A percentile compares a stretch with the other conserved stretches of the same genome.
These are phyloP conservation scores for Ametastegia equiseti DNA, from an alignment of 2,888 invertebrate genomes.

Conservation along the genomic window DNA sequence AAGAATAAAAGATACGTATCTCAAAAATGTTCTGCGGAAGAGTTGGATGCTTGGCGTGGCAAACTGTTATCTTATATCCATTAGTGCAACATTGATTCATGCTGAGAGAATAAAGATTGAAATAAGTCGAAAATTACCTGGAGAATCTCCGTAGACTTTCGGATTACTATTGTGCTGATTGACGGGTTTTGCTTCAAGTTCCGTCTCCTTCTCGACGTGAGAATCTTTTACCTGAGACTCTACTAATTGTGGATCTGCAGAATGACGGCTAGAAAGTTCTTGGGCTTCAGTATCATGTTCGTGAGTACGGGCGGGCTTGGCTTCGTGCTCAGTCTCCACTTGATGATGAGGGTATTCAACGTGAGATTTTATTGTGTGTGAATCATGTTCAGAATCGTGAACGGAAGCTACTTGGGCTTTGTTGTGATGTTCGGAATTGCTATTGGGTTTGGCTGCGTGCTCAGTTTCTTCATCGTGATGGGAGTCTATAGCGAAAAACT, in stretches of 20 bases:
- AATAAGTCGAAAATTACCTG: constrained; percentile 3
- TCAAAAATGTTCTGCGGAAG: background rate
- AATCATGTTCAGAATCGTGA: background rate
- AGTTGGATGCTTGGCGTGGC: background rate
- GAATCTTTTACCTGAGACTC: background rate
- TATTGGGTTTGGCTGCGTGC: background rate
- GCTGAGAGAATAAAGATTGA: background rate
- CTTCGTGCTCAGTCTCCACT: background rate
- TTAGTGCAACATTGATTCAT: background rate
- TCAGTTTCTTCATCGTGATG: background rate
- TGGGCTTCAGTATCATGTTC: background rate
- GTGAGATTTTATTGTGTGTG: background rate
- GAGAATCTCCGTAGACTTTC: background rate
- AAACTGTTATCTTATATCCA: background rate
- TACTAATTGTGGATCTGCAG: background rate
- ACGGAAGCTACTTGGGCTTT: background rate
- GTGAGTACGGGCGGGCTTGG: background rate
- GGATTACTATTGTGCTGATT: background rate
- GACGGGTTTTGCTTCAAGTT: no score
- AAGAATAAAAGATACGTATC: background rate
- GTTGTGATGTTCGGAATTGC: background rate
- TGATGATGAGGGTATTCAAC: background rate
- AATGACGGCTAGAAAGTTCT: background rate
- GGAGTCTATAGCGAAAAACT: no score
- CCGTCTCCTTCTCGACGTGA: background rate